phyloP scores from a whole-genome alignment of 92 coral and sea anemone genomes.

The Nematostella vectensis region DNA sequence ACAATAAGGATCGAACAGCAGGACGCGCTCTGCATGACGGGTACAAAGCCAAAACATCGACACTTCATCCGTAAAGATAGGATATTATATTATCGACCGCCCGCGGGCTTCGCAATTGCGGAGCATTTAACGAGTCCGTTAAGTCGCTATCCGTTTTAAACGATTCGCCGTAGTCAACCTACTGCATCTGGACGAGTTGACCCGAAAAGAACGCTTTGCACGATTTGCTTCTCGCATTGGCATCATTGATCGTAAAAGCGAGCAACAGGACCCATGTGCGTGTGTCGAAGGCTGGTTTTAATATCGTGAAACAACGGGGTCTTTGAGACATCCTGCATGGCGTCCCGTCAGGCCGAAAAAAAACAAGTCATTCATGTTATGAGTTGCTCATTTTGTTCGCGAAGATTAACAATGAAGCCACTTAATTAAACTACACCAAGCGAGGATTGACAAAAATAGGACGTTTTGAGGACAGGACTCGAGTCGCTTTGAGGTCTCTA shows the following conservation, averaged over 20 bases:
- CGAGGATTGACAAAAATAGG: too few species aligned
- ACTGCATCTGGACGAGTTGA: too few species aligned
- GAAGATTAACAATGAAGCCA: constrained; percentile 23
- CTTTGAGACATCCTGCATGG: constrained; percentile 6
- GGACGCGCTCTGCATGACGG: constrained; percentile 19
- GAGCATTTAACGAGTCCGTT: neutral
- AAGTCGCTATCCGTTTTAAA: neutral
- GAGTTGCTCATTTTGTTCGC: constrained; percentile 30
- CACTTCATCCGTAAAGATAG: neutral
- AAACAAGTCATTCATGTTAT: constrained; percentile 25
- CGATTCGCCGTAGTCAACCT: too few species aligned
- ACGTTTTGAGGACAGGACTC: too few species aligned
- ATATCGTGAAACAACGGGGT: constrained; percentile 20
- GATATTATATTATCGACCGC: neutral
- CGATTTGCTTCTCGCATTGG: too few species aligned
- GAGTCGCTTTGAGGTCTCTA: too few species aligned
- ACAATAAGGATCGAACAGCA: constrained; percentile 26
- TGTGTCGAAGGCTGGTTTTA: constrained; percentile 23
- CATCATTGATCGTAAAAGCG: neutral
- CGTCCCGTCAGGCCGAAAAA: constrained; percentile 8
- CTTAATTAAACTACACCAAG: constrained; percentile 24
- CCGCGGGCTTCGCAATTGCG: neutral
- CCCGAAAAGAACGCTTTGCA: too few species aligned
- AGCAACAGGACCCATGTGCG: constrained; percentile 7
- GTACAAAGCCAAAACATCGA: constrained; percentile 6